Evolutionary conservation across 2,113 vertebrate genomes (phyloP).

Genomic region (Rhinogobius similis): DNA sequence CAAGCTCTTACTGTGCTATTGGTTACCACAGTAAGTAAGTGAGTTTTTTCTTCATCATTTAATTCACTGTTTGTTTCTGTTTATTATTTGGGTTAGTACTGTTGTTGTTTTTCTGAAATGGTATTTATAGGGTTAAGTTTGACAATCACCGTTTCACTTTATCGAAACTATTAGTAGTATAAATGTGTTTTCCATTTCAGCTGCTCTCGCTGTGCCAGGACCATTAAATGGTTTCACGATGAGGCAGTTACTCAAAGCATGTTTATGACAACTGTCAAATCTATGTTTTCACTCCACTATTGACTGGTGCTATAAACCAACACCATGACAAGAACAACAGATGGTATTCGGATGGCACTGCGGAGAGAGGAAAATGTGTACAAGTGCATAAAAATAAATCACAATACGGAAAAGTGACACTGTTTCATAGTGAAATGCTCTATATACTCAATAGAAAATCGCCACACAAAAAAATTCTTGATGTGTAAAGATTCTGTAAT

Average conservation of each 20-base stretch:
- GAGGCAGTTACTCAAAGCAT: slow-evolving; percentile 64
- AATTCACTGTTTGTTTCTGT: not conserved
- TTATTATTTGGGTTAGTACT: not conserved
- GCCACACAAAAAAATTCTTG: not conserved
- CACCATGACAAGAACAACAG: slow-evolving; percentile 64
- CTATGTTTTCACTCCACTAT: slow-evolving; percentile 56
- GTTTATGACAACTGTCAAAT: slow-evolving; percentile 73
- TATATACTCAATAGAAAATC: not conserved
- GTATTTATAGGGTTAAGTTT: not conserved
- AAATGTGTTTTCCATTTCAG: slow-evolving; percentile 68
- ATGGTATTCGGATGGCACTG: slow-evolving; percentile 53
- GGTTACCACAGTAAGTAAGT: no score
- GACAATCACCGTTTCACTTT: not conserved
- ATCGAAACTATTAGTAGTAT: slow-evolving; percentile 13
- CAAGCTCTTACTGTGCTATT: not conserved
- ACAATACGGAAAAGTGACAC: not conserved
- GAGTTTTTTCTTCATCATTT: not conserved
- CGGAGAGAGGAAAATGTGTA: slow-evolving; percentile 14
- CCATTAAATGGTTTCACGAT: slow-evolving; percentile 66
- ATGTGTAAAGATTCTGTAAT: not conserved
- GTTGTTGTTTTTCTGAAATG: not conserved
- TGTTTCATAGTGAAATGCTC: no score
- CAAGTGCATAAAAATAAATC: slow-evolving; percentile 22
- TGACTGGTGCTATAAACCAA: slow-evolving; percentile 52
- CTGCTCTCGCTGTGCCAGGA: slow-evolving; percentile 46